Evolutionary conservation across 2,888 invertebrate species (phyloP).

Genomic region (Hoplodrina blanda): DNA sequence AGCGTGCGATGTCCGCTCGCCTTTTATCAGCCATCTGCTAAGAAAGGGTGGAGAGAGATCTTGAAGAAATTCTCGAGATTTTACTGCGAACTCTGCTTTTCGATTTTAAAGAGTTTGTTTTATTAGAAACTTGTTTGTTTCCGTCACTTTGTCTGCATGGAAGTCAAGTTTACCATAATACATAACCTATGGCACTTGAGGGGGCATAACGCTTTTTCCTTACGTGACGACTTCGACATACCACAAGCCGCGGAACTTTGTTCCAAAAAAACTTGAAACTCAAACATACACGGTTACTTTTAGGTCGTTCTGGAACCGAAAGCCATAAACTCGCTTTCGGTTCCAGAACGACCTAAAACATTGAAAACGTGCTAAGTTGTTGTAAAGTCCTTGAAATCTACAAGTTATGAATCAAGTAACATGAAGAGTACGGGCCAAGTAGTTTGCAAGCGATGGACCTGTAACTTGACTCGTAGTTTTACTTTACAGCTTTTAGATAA

Average conservation of each 20-base stretch:
- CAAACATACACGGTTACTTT: no score
- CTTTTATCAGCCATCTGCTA: conserved; percentile 77
- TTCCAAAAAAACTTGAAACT: not conserved
- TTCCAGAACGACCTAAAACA: no score
- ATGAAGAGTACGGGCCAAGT: conserved; percentile 14
- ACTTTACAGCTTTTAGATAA: not conserved
- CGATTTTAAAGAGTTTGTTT: no score
- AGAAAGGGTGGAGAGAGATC: conserved; percentile 68
- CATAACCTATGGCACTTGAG: no score
- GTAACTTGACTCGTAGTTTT: conserved; percentile 5
- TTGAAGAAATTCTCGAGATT: not conserved
- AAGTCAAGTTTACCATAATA: no score
- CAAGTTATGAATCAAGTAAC: conserved; percentile 18
- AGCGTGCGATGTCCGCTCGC: conserved; percentile 84
- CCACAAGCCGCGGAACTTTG: no score
- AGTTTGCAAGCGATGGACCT: not conserved
- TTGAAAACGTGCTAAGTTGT: conserved; percentile 7
- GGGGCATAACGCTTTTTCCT: no score
- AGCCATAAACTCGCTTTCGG: no score
- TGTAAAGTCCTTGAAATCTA: conserved; percentile 15
- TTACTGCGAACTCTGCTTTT: not conserved
- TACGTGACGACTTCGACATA: no score
- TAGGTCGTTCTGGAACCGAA: no score
- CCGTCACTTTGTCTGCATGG: no score
- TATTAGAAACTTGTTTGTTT: no score